A percentile compares a stretch with the other conserved stretches of the same genome.
Conservation (phyloP, 2,113 vertebrate genomes). For the Suncus etruscus region DNA sequence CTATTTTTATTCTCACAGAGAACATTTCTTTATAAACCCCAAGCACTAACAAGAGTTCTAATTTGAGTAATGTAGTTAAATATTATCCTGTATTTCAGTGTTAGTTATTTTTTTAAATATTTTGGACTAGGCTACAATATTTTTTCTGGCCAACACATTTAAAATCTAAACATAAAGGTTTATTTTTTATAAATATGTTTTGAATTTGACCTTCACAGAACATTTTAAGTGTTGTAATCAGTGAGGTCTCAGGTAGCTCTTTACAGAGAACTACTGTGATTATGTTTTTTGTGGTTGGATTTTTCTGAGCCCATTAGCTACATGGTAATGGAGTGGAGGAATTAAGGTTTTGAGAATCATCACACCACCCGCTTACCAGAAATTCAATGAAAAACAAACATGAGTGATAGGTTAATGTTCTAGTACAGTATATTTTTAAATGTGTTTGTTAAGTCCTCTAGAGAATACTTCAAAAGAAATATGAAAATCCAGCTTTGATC, state of each 20-base stretch:
- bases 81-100: constrained; percentile 62
- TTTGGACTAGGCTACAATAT: constrained; percentile 73
- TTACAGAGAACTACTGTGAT: constrained; percentile 73
- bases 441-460: constrained; percentile 67
- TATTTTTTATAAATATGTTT: constrained; percentile 81
- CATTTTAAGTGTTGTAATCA: constrained; percentile 79
- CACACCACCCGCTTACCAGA: constrained; percentile 74
- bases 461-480: constrained; percentile 75
- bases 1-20: constrained; percentile 24
- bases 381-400: constrained; percentile 80
- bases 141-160: constrained; percentile 76
- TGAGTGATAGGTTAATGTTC: constrained; percentile 79
- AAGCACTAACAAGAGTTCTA: constrained; percentile 65
- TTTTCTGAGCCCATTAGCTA: constrained; percentile 80
- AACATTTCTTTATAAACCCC: constrained; percentile 29
- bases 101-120: constrained; percentile 59
- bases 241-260: constrained; percentile 73
- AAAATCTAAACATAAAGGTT: constrained; percentile 80
- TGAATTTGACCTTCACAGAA: constrained; percentile 78
- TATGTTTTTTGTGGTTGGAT: constrained; percentile 75
- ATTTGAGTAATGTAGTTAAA: constrained; percentile 66
- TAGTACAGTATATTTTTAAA: constrained; percentile 75
- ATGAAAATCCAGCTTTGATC: constrained; percentile 74
- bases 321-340: constrained; percentile 73
- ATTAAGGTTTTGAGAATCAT: constrained; percentile 80